Evolutionary conservation across 2,888 invertebrate genomes (phyloP), one percentile per base, ranked within the genome.

Genomic region (Eucriotettix oculatus): DNA sequence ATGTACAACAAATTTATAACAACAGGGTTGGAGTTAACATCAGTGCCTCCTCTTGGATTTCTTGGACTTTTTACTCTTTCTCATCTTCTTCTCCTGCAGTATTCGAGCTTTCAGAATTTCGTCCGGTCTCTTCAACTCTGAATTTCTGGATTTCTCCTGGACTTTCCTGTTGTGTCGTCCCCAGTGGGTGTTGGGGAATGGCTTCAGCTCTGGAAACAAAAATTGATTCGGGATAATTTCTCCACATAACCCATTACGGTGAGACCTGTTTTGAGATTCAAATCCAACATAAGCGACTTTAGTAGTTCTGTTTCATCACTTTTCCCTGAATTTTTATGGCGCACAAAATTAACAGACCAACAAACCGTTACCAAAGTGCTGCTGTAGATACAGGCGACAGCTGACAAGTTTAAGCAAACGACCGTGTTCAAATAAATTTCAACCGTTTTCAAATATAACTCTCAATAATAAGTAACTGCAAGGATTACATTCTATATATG

Each of bases 91-190:
- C 65, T 81, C 84, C 60, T 82, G 80, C 64, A 79, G 71, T 60
- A 79, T 75, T 60, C 90, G 78, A 42, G 83, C 80, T 71, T 90
- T 90, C 43, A 89, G 78, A 66, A 90, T 86, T 72, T 90, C 86
- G 64, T 88, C 87, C 58, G 86, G 84, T 70, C 82, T 77, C 68
- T 82, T 80, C 70, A 89, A 72, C 72, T 89, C 84, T n/a, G 75
- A 57, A 41, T 77, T 60, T 77, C 78, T 12, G 66, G 65, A 40
- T 75, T 75, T 0, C 71, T 75, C 65, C 65, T 82, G 80, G 5
- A 83, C 62, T 63, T 89, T 87, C 63, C 84, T 83, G 73, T 90
- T 90, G 71, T 89, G 87, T 56, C 85, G 82, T 56, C 85, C 85
- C 85, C 88, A 89, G 68, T 84, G 86, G 0, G 87, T 86, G 60